phyloP scores from a whole-genome alignment of 2,888 invertebrate species.

The Napeogenes inachia region DNA sequence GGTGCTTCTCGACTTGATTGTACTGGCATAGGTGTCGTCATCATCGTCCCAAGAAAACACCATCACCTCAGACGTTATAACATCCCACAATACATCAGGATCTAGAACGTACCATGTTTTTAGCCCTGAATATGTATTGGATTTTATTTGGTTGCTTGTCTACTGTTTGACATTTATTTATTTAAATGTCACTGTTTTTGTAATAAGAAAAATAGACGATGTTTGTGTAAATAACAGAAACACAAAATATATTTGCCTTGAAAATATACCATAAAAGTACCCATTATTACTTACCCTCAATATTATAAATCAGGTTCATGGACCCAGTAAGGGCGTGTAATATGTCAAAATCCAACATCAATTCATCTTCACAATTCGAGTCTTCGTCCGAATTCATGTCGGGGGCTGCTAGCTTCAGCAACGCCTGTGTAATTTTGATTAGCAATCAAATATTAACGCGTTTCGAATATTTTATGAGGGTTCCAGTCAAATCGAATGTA shows the following conservation, averaged over 20 bases:
- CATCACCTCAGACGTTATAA: conserved; percentile 46
- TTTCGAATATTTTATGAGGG: conserved; percentile 22
- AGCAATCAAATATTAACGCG: conserved; percentile 45
- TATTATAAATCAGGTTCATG: conserved; percentile 41
- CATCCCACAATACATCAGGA: conserved; percentile 45
- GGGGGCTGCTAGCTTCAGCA: conserved; percentile 65
- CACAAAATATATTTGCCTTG: no score
- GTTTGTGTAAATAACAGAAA: no score
- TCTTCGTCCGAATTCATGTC: conserved; percentile 62
- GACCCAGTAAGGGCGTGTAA: conserved; percentile 59
- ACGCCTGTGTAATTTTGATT: conserved; percentile 57
- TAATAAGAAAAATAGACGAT: no score
- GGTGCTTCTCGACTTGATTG: conserved; percentile 50
- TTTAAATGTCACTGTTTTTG: no score
- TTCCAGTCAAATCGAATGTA: conserved; percentile 16
- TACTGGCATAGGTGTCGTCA: conserved; percentile 53
- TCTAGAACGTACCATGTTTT: conserved; percentile 32
- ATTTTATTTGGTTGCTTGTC: no score
- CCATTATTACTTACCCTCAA: conserved; percentile 27
- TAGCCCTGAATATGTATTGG: not conserved
- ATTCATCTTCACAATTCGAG: conserved; percentile 51
- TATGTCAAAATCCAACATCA: conserved; percentile 49
- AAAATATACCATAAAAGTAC: not conserved
- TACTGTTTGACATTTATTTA: no score
- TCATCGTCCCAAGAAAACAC: conserved; percentile 63